phyloP scores from a whole-genome alignment of 1,140 invertebrate species.

The Drosophila insularis region DNA sequence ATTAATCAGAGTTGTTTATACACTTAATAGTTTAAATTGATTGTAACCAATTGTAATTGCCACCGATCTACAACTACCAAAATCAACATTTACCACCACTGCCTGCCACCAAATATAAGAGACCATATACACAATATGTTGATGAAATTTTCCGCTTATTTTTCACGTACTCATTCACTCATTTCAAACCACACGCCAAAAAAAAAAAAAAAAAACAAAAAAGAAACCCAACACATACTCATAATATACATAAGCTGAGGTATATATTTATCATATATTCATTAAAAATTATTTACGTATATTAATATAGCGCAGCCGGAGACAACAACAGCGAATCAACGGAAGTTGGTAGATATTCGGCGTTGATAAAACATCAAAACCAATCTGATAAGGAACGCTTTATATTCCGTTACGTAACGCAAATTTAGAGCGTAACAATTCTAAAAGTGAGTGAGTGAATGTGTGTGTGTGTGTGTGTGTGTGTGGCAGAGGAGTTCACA shows the following conservation, averaged over 20 bases:
- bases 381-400: slow-evolving; percentile 81
- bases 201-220: not conserved
- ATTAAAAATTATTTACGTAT: slow-evolving; percentile 77
- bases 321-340: slow-evolving; percentile 1
- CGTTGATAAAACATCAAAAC: slow-evolving; percentile 78
- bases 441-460: not conserved
- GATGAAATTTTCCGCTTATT: slow-evolving; percentile 71
- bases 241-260: not conserved
- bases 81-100: slow-evolving; percentile 1
- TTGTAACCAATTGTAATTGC: slow-evolving; percentile 21
- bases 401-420: slow-evolving; percentile 82
- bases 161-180: slow-evolving; percentile 65
- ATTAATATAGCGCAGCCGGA: slow-evolving; percentile 53
- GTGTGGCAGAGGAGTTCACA: slow-evolving; percentile 21
- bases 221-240: slow-evolving; percentile 6
- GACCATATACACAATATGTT: slow-evolving; percentile 47
- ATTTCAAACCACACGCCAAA: slow-evolving; percentile 37
- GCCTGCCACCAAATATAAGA: not conserved
- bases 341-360: slow-evolving; percentile 28
- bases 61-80: slow-evolving; percentile 5
- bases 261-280: slow-evolving; percentile 73
- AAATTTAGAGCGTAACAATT: slow-evolving; percentile 76
- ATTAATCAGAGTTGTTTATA: slow-evolving; percentile 2
- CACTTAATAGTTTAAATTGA: not conserved
- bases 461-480: slow-evolving; percentile 18